Conservation (phyloP, 1,140 invertebrate genomes). For the Plectrocnemia conspersa region DNA sequence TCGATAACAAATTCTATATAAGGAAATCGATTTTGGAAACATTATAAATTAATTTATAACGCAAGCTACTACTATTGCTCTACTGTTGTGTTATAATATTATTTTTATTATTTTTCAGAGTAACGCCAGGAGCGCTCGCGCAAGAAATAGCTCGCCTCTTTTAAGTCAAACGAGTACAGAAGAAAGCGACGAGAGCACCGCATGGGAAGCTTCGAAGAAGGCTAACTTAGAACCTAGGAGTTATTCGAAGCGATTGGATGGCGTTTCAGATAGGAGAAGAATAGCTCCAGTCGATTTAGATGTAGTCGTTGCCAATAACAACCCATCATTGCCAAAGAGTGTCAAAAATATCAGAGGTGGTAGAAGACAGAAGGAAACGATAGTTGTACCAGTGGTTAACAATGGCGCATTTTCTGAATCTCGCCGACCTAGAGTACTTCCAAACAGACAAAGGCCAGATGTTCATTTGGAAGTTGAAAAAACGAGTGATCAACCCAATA, state of each 20-base stretch:
- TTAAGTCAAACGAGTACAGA: conserved; percentile 4
- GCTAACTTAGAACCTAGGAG: conserved; percentile 17
- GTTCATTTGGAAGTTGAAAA: neutral
- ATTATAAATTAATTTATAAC: no score
- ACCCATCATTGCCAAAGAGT: conserved; percentile 22
- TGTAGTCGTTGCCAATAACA: conserved; percentile 1
- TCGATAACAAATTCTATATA: no score
- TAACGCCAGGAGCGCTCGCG: conserved; percentile 17
- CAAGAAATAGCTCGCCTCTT: conserved; percentile 14
- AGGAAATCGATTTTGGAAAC: no score
- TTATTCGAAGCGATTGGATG: conserved; percentile 23
- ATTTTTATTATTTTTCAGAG: conserved; percentile 29
- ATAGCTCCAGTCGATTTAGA: conserved; percentile 6
- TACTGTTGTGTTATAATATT: neutral
- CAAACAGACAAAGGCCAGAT: conserved; percentile 10
- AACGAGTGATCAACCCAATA: conserved; percentile 1
- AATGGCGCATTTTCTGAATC: conserved; percentile 30
- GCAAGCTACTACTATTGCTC: no score
- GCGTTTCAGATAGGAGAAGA: conserved; percentile 7
- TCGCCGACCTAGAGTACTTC: conserved; percentile 25
- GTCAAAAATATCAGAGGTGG: conserved; percentile 21
- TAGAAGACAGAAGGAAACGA: conserved; percentile 19
- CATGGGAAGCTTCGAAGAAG: conserved; percentile 21
- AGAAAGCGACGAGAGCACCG: conserved; percentile 16
- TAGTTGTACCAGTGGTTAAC: conserved; percentile 18